A percentile compares a stretch with the other conserved stretches of the same genome.
Conservation (phyloP, 1,140 invertebrate genomes). For the Drosophila repleta region DNA sequence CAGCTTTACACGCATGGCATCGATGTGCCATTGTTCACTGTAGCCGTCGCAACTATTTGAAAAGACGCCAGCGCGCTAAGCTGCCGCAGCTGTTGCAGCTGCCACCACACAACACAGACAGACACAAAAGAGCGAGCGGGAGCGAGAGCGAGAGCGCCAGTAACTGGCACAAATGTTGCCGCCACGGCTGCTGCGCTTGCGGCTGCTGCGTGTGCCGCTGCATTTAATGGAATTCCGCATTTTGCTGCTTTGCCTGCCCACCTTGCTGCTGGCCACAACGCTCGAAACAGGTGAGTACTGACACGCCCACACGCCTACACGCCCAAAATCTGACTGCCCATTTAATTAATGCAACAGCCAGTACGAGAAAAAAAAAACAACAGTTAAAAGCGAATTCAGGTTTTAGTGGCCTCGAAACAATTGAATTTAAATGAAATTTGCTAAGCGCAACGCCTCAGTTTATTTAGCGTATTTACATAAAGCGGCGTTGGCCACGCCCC, state of each 20-base stretch:
- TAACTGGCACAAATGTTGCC: conserved; percentile 64
- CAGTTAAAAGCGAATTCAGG: conserved; percentile 12
- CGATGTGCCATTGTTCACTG: conserved; percentile 45
- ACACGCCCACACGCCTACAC: not conserved
- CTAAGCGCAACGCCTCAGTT: conserved; percentile 36
- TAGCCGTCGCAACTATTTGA: conserved; percentile 12
- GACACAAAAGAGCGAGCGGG: conserved; percentile 2
- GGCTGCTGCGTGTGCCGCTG: conserved; percentile 69
- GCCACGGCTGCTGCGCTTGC: conserved; percentile 63
- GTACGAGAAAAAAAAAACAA: not conserved
- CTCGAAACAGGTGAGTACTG: conserved; percentile 82
- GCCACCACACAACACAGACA: conserved; percentile 9
- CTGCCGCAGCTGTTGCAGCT: conserved; percentile 20
- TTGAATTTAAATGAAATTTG: conserved; percentile 72
- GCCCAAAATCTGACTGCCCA: conserved; percentile 1
- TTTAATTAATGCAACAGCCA: conserved; percentile 58
- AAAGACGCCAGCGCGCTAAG: conserved; percentile 30
- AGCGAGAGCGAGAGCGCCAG: conserved; percentile 10
- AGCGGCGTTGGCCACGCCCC: conserved; percentile 5
- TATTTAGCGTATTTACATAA: conserved; percentile 66
- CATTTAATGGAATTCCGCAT: conserved; percentile 82
- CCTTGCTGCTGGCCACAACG: conserved; percentile 82
- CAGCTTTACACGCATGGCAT: conserved; percentile 29
- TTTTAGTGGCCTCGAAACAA: conserved; percentile 53
- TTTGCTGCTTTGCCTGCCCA: conserved; percentile 82